These are phyloP conservation scores for Bathynomus jamesi DNA, from an alignment of 1,140 invertebrate species.

Conservation along the genomic window DNA sequence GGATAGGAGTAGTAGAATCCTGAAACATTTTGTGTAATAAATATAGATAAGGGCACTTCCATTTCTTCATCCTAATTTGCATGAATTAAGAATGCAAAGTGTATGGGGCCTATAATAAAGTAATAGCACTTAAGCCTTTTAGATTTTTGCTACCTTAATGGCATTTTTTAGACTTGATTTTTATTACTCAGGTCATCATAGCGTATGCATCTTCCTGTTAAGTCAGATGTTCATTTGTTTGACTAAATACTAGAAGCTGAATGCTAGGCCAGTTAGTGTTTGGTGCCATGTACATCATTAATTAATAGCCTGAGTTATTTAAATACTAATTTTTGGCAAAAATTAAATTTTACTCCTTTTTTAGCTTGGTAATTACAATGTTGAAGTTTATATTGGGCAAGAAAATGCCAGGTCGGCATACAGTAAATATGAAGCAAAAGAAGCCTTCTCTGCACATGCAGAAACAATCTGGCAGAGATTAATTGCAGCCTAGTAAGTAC, in stretches of 20 bases:
- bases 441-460: not conserved
- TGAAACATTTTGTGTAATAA: no score
- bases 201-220: no score
- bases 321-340: not conserved
- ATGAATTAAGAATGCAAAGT: no score
- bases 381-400: not conserved
- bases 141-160: no score
- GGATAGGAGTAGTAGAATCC: no score
- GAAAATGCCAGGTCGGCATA: not conserved
- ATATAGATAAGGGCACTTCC: no score
- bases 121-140: no score
- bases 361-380: not conserved
- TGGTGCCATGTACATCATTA: not conserved
- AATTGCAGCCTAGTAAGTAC: not conserved
- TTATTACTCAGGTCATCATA: not conserved
- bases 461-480: not conserved
- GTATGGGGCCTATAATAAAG: no score
- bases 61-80: no score
- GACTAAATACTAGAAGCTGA: no score
- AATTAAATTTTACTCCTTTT: not conserved
- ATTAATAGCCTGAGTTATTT: not conserved
- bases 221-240: no score
- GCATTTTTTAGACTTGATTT: not conserved
- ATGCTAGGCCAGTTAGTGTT: not conserved
- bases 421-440: not conserved